Conservation (phyloP, 2,888 invertebrate species). For the Orthosia gothica region DNA sequence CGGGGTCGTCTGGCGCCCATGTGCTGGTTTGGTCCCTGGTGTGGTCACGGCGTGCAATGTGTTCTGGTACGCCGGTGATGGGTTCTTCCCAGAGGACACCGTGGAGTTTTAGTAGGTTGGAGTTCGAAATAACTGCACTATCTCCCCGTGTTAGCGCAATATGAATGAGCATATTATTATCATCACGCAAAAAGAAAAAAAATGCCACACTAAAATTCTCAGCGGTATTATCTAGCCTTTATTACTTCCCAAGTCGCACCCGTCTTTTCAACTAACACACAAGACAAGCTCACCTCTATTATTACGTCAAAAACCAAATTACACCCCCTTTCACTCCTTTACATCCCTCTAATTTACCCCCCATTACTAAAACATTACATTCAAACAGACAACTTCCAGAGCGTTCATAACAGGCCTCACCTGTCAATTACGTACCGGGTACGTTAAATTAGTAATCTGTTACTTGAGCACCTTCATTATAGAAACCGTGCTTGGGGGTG, state of each 20-base stretch:
- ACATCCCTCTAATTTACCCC: conserved; percentile 18
- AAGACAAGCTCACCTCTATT: conserved; percentile 11
- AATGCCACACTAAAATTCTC: background rate
- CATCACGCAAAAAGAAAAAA: too few species aligned
- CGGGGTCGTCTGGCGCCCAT: too few species aligned
- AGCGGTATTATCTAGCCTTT: background rate
- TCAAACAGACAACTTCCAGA: conserved; percentile 48
- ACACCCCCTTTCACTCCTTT: conserved; percentile 1
- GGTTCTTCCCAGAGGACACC: too few species aligned
- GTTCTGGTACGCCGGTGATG: too few species aligned
- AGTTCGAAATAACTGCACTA: too few species aligned
- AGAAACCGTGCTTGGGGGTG: conserved; percentile 31
- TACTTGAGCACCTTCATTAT: conserved; percentile 54
- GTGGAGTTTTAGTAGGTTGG: too few species aligned
- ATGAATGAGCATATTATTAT: background rate
- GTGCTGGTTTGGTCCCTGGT: too few species aligned
- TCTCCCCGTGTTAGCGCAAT: too few species aligned
- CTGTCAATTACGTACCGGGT: conserved; percentile 60
- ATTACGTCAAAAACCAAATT: conserved; percentile 46
- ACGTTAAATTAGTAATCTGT: conserved; percentile 63
- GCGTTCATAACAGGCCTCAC: conserved; percentile 53
- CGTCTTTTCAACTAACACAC: background rate
- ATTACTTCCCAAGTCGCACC: conserved; percentile 3
- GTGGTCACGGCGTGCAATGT: too few species aligned
- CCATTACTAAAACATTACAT: conserved; percentile 42